These are phyloP conservation scores for Alces alces DNA, from an alignment of 2,113 vertebrate genomes.

Conservation along the genomic window DNA sequence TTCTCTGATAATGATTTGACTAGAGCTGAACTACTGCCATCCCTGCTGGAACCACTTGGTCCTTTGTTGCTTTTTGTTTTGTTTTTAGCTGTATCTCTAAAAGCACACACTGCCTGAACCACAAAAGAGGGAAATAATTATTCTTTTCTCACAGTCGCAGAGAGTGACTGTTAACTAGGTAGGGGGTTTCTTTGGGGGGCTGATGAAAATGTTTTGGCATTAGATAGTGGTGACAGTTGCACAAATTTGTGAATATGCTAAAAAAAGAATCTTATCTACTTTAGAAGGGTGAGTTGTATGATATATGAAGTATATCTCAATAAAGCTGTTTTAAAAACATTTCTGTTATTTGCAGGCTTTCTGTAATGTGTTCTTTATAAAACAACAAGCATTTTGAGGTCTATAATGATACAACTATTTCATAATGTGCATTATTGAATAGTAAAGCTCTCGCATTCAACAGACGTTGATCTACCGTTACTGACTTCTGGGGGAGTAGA, in stretches of 20 bases:
- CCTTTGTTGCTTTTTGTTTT: not conserved
- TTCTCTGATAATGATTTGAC: not conserved
- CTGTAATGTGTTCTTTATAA: not conserved
- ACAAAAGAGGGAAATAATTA: not conserved
- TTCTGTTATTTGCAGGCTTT: not conserved
- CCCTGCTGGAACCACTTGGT: not conserved
- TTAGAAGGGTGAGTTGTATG: not conserved
- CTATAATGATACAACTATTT: not conserved
- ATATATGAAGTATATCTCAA: not conserved
- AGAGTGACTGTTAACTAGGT: not conserved
- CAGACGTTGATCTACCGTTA: not conserved
- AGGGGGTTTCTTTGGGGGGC: not conserved
- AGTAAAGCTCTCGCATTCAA: not conserved
- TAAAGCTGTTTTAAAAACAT: not conserved
- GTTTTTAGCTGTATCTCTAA: not conserved
- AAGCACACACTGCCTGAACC: not conserved
- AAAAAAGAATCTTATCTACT: not conserved
- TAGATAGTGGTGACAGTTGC: not conserved
- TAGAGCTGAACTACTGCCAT: not conserved
- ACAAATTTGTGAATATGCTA: not conserved
- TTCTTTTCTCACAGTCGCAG: not conserved
- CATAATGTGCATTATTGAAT: not conserved
- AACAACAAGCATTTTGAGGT: not conserved
- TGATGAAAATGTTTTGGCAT: not conserved
- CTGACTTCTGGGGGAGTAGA: not conserved